Conservation (phyloP, 2,797 vertebrate species). For the Leucoraja ocellata region DNA sequence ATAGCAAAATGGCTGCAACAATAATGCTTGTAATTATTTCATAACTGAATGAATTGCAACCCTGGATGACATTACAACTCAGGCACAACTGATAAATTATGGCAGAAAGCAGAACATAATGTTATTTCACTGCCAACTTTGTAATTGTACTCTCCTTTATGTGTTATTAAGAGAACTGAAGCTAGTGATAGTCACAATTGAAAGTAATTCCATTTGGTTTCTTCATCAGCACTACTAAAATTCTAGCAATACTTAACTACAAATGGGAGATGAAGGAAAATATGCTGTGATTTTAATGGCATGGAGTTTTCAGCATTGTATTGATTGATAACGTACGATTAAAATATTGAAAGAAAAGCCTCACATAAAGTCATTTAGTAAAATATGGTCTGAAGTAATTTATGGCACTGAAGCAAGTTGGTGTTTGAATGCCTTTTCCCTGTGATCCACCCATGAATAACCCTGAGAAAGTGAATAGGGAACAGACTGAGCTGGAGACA, state of each 20-base stretch:
- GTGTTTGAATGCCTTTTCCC: slow-evolving; percentile 54
- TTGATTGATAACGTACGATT: slow-evolving; percentile 20
- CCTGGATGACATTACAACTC: not conserved
- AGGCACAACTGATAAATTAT: not conserved
- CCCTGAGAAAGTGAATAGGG: slow-evolving; percentile 49
- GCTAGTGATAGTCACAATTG: not conserved
- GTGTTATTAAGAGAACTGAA: not conserved
- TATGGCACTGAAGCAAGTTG: slow-evolving; percentile 57
- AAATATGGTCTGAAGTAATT: slow-evolving; percentile 53
- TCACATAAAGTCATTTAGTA: slow-evolving; percentile 4
- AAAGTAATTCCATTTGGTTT: not conserved
- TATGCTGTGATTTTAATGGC: not conserved
- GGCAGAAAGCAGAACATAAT: not conserved
- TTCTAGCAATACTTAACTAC: not conserved
- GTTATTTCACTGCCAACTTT: too few species aligned
- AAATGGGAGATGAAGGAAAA: not conserved
- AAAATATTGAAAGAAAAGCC: not conserved
- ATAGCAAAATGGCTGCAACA: not conserved
- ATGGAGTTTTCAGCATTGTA: not conserved
- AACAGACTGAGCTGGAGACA: slow-evolving; percentile 44
- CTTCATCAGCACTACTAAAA: not conserved
- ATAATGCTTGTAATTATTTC: not conserved
- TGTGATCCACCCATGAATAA: slow-evolving; percentile 60
- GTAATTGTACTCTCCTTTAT: not conserved
- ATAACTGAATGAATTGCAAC: not conserved